Percentiles rank a stretch among this genome's conserved stretches.
These are phyloP conservation scores for Drosophila flavopinicola DNA, from an alignment of 2,888 invertebrate species.

Conservation along the genomic window DNA sequence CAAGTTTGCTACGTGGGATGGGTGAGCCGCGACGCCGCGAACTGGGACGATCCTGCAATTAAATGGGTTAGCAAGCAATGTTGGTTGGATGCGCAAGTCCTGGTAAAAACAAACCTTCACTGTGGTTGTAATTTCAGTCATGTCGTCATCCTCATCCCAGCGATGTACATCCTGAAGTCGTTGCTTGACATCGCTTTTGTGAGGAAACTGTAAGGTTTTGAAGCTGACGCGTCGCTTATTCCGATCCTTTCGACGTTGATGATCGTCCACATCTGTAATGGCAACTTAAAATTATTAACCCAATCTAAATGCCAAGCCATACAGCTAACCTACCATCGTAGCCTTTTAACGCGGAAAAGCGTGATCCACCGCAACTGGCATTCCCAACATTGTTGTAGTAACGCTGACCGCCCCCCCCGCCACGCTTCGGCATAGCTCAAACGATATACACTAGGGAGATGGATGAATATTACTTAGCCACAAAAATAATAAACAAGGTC, in stretches of 20 bases:
- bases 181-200: conserved; percentile 64
- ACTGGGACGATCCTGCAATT: conserved; percentile 61
- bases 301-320: conserved; percentile 3
- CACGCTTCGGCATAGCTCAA: conserved; percentile 68
- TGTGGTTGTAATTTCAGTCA: conserved; percentile 75
- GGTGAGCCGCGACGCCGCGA: conserved; percentile 66
- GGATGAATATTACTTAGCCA: background rate
- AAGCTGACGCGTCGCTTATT: conserved; percentile 84
- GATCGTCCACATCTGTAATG: conserved; percentile 72
- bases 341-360: conserved; percentile 75
- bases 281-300: background rate
- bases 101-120: conserved; percentile 44
- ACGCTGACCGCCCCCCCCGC: conserved; percentile 64
- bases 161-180: conserved; percentile 71
- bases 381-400: conserved; percentile 66
- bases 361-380: conserved; percentile 65
- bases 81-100: background rate
- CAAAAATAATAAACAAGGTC: conserved; percentile 23
- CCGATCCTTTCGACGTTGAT: conserved; percentile 77
- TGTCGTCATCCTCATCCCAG: conserved; percentile 83
- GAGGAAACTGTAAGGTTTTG: conserved; percentile 77
- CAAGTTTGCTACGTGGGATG: conserved; percentile 72
- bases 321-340: conserved; percentile 71
- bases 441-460: background rate
- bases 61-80: conserved; percentile 3